Evolutionary conservation across 2,888 invertebrate genomes (phyloP), one percentile per base, ranked within the genome.

Genomic region (Athalia rosae): DNA sequence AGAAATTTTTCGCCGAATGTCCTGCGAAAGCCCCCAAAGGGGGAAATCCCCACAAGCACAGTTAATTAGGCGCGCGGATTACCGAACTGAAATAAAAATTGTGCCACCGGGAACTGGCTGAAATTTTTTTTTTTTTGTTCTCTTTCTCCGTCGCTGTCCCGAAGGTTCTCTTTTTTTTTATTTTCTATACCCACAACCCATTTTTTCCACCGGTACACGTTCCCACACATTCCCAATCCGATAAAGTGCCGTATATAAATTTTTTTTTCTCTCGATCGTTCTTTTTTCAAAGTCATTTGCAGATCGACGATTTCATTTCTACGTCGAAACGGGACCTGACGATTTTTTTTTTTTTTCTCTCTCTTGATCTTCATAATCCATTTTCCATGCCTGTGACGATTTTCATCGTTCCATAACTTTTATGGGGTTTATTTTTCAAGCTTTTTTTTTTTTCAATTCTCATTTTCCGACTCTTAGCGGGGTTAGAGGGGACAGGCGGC

Each of bases 1-100:
- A 71, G 56, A 15, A 77, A 73, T 77, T 77, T 77, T 28, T 71
- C 50, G 7, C 77, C n/a, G 73, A 77, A 71, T 63, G 50, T 74
- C 48, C 59, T 43, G 28, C 11, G 9, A 41, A 13, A 41, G 41
- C 41, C n/a, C 7, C 61, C 13, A 28, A 11, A 8, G 47, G 43
- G 43, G 48, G 47, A 43, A 59, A 43, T 61, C 74, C 47, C n/a
- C 11, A 58, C 28, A 11, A 28, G n/a, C 48, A 13, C 28, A 9
- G 74, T 74, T 74, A 74, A 74, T 74, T 74, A 74, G 74, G 74
- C 61, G 9, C 48, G 53, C 6, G 61, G 48, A 74, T 74, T 74
- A 69, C 56, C n/a, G 28, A 56, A 56, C 56, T 13, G 69, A 28
- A 28, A 50, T 66, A 66, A 66, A 50, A 66, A 66, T 50, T 47